Conservation (phyloP, 2,797 vertebrate genomes). For the Eptatretus atami region DNA sequence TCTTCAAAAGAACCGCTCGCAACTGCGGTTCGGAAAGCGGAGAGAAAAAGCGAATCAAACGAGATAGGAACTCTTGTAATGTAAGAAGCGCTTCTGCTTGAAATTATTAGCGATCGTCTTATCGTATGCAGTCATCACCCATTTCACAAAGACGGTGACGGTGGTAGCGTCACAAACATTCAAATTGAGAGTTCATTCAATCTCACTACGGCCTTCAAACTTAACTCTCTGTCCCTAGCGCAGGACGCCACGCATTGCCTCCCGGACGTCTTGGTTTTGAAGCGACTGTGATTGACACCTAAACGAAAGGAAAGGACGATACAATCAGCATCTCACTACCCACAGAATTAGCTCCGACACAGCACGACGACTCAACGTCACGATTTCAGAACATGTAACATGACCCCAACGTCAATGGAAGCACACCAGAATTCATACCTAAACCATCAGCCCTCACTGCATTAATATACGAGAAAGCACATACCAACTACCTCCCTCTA, state of each 20-base stretch:
- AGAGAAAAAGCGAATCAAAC: not conserved
- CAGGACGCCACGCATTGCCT: slow-evolving; percentile 47
- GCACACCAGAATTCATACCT: too few relatives aligned
- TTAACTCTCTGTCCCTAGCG: slow-evolving; percentile 30
- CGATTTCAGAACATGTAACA: too few relatives aligned
- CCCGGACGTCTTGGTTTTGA: slow-evolving; percentile 34
- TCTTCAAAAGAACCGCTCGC: slow-evolving; percentile 61
- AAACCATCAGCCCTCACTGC: too few relatives aligned
- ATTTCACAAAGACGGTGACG: not conserved
- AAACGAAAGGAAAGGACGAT: slow-evolving; percentile 4
- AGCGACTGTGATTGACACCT: slow-evolving; percentile 53
- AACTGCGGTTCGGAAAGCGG: slow-evolving; percentile 24
- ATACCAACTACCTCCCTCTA: too few relatives aligned
- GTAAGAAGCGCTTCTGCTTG: not conserved
- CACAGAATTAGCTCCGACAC: too few relatives aligned
- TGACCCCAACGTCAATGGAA: too few relatives aligned
- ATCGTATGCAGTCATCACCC: too few relatives aligned
- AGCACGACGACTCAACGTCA: too few relatives aligned
- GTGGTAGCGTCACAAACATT: not conserved
- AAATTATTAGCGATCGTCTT: not conserved
- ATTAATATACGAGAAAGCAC: too few relatives aligned
- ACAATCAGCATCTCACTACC: too few relatives aligned
- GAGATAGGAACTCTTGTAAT: not conserved
- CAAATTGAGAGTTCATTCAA: too few relatives aligned
- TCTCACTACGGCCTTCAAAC: slow-evolving; percentile 40